phyloP scores from a whole-genome alignment of 2,113 vertebrate species.

The Otus sunia region DNA sequence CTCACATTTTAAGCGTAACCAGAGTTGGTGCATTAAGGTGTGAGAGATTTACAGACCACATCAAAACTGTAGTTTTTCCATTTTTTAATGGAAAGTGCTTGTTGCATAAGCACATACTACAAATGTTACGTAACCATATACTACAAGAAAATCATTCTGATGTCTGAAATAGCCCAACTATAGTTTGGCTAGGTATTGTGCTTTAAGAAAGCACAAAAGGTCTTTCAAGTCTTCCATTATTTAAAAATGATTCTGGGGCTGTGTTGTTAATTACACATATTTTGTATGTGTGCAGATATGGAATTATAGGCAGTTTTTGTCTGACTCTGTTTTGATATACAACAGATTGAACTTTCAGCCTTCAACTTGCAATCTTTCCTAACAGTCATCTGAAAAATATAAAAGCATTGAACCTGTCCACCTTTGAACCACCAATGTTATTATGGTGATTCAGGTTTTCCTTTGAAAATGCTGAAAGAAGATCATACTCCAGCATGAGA shows the following conservation, averaged over 20 bases:
- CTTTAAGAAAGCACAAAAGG: not conserved
- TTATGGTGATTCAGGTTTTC: constrained; percentile 54
- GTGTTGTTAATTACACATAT: not conserved
- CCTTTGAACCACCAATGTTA: constrained; percentile 16
- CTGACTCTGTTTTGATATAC: not conserved
- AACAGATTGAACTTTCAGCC: constrained; percentile 17
- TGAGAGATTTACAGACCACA: not conserved
- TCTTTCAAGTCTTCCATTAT: not conserved
- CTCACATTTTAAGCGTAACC: not conserved
- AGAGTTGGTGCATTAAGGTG: not conserved
- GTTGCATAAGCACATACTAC: not conserved
- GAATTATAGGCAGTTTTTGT: not conserved
- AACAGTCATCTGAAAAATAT: constrained; percentile 8
- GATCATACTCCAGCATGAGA: constrained; percentile 6
- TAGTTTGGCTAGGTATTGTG: not conserved
- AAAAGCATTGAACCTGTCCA: constrained; percentile 35
- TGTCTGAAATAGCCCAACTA: not conserved
- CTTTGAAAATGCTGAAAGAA: constrained; percentile 66
- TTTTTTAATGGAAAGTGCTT: not conserved
- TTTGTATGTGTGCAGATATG: not conserved
- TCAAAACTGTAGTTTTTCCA: not conserved
- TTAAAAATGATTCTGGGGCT: not conserved
- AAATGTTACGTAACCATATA: not conserved
- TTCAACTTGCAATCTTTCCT: constrained; percentile 39
- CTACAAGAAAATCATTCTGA: not conserved